phyloP scores from a whole-genome alignment of 2,113 vertebrate genomes.

The Australoheros scitulus region DNA sequence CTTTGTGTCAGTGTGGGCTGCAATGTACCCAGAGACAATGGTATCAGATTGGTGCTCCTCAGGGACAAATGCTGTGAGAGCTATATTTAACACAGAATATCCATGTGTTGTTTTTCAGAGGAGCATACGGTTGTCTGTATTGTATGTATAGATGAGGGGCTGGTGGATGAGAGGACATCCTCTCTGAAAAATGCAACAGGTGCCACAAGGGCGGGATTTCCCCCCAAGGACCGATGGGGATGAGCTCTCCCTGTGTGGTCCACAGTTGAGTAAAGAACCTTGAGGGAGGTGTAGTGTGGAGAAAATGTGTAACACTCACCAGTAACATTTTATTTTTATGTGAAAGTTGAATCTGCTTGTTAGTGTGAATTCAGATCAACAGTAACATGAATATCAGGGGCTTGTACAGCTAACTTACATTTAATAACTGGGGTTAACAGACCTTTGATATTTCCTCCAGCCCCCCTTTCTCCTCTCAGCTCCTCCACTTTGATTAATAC shows the following conservation, averaged over 20 bases:
- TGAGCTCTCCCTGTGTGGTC: neutral
- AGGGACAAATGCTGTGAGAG: constrained; percentile 35
- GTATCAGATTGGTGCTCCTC: constrained; percentile 47
- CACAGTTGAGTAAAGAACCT: constrained; percentile 15
- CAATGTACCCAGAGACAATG: constrained; percentile 48
- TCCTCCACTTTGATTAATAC: neutral
- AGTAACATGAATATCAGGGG: neutral
- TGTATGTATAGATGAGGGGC: constrained; percentile 19
- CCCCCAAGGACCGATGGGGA: constrained; percentile 37
- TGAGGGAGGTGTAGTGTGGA: neutral
- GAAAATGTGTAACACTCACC: neutral
- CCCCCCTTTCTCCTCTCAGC: neutral
- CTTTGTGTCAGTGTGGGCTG: constrained; percentile 43
- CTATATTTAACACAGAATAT: constrained; percentile 57
- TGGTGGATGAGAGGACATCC: constrained; percentile 41
- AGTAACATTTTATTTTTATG: neutral
- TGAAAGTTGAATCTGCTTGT: neutral
- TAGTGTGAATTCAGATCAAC: neutral
- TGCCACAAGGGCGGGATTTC: constrained; percentile 24
- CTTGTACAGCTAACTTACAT: neutral
- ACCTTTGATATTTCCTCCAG: neutral
- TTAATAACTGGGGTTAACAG: neutral
- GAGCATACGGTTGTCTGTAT: constrained; percentile 33
- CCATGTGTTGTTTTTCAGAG: constrained; percentile 41
- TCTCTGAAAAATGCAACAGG: constrained; percentile 48